Percentiles rank a stretch among this genome's conserved stretches.
Evolutionary conservation across 1,140 invertebrate genomes (phyloP).

Genomic region (Linepithema humile): DNA sequence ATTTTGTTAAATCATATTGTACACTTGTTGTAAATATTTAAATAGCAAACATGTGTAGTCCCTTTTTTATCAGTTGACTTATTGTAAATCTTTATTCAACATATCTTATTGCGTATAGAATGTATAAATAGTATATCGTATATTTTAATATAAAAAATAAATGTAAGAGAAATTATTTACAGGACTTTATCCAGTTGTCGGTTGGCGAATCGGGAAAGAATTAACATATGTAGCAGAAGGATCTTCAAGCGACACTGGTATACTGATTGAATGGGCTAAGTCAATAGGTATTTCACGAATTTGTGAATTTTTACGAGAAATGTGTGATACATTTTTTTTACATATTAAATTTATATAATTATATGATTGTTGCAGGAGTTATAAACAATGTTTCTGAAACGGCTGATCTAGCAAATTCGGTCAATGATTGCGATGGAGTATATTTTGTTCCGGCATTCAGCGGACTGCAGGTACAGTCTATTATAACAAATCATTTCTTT

Average conservation of each 20-base stretch:
- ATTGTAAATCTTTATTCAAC: background rate
- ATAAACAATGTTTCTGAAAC: constrained; percentile 89
- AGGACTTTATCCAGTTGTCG: constrained; percentile 96
- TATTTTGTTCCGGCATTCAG: constrained; percentile 97
- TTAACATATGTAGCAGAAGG: constrained; percentile 93
- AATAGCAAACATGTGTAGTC: too few species aligned
- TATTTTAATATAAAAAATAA: background rate
- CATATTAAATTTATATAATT: constrained; percentile 12
- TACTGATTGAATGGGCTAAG: constrained; percentile 94
- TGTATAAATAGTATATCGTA: background rate
- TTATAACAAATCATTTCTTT: background rate
- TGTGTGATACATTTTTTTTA: background rate
- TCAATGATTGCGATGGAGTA: constrained; percentile 91
- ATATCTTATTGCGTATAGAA: background rate
- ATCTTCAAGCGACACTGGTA: constrained; percentile 93
- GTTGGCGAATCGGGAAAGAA: constrained; percentile 92
- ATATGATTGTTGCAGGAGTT: constrained; percentile 85
- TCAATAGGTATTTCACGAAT: constrained; percentile 86
- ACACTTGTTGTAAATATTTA: background rate
- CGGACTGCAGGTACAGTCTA: constrained; percentile 91
- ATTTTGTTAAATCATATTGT: constrained; percentile 6
- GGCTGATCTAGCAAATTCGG: constrained; percentile 88
- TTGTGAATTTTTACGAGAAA: background rate
- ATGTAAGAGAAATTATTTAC: background rate
- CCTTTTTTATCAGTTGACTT: too few species aligned